Evolutionary conservation across 2,888 invertebrate genomes (phyloP).

Genomic region (Lamproptera curius): DNA sequence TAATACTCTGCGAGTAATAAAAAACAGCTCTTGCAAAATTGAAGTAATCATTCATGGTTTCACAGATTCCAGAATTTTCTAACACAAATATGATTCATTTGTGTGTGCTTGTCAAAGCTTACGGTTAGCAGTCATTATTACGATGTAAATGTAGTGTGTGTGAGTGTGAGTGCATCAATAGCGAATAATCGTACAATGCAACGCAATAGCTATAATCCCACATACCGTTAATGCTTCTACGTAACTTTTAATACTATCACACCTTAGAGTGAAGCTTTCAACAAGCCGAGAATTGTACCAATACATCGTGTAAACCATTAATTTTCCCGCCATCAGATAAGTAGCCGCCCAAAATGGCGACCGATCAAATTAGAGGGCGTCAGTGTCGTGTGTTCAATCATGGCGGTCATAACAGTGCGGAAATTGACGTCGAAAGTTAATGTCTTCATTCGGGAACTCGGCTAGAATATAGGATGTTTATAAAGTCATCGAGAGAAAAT

Average conservation of each 20-base stretch:
- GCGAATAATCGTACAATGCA: too few relatives aligned
- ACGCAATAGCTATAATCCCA: too few relatives aligned
- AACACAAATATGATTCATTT: too few relatives aligned
- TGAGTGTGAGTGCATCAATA: too few relatives aligned
- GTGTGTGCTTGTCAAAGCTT: too few relatives aligned
- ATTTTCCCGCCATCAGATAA: slow-evolving; percentile 41
- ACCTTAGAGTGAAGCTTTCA: slow-evolving; percentile 14
- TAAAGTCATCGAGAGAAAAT: background rate
- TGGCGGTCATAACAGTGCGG: slow-evolving; percentile 39
- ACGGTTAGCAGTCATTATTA: too few relatives aligned
- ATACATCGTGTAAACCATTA: slow-evolving; percentile 29
- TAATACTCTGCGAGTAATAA: too few relatives aligned
- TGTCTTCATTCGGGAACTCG: slow-evolving; percentile 51
- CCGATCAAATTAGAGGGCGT: slow-evolving; percentile 53
- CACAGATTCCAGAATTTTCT: too few relatives aligned
- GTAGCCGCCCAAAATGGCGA: slow-evolving; percentile 31
- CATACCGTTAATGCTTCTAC: too few relatives aligned
- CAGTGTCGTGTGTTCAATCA: slow-evolving; percentile 45
- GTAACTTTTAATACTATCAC: slow-evolving; percentile 10
- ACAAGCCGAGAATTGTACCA: slow-evolving; percentile 10
- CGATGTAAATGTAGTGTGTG: too few relatives aligned
- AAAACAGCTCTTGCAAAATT: too few relatives aligned
- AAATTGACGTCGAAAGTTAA: slow-evolving; percentile 46
- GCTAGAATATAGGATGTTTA: slow-evolving; percentile 31
- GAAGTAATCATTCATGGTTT: too few relatives aligned